Base-by-base conservation (phyloP, 2,797 vertebrate species). In the Malurus splendens region DNA sequence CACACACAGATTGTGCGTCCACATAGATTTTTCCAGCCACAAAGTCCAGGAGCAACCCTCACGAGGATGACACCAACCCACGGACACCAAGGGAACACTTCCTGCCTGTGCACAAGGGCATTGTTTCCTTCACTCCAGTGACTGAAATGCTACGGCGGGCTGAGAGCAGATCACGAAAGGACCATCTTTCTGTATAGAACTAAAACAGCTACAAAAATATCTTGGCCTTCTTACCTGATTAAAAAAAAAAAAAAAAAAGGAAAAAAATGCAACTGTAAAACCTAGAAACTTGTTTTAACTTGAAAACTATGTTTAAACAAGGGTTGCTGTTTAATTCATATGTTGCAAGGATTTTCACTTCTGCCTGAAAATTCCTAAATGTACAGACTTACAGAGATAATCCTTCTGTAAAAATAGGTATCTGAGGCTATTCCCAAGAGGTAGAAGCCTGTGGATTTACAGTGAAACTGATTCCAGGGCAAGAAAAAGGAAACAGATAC, bases 291-390 rank as follows among this genome's bases (percentile, higher is more conserved):
- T 70, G 68, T 86, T 82, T 70, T 19, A 77, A 83, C 68, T 57
- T 55, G 52, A 82, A 90, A 95, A 68, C 41, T 48, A 20, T 54
- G 51, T 71, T 92, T 68, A 68, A 92, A 65, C 47, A 87, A 75
- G 36, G 12, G 5, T 24, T 89, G 48, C 60, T 74, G 51, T 87
- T 92, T 85, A 91, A 92, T 85, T 94, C 30, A 82, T 78, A 30
- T 20, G 76, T 54, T 75, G 75, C 84, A 85, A 80, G 82, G 82
- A 77, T 88, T 94, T 82, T 51, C 70, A 82, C 66, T 93, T 87
- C 33, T 75, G 74, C 39, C 61, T 82, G 75, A 61, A 84, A 84
- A 82, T 50, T 71, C 61, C 48, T 65, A 41, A 78, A 82, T 9
- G 51, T 38, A 74, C 15, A 27, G 51, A 27, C 68, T 75, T 82